Evolutionary conservation across 2,888 invertebrate species (phyloP), one percentile per base, ranked within the genome.

Genomic region (Drosophila quinaria): DNA sequence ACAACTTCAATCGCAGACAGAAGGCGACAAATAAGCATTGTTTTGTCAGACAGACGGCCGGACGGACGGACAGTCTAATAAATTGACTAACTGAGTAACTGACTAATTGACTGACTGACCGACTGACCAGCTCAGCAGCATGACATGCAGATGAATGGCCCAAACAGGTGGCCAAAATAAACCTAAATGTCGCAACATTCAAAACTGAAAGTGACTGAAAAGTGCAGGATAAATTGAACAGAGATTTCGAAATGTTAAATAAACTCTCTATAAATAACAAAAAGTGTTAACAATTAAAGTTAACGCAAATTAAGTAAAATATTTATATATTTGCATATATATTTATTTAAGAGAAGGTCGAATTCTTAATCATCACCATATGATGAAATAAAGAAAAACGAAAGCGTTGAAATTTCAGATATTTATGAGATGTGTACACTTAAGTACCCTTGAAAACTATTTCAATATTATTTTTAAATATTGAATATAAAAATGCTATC

Each of bases 21-120:
- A 22, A 47, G 69, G 70, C 70, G 75, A 74, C 71, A 75, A 83
- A 70, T 69, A 68, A 35, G 64, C 87, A 81, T 87, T 87, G 75
- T 71, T 54, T 80, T 62, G 61, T 17, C 54, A 39, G 49, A 47
- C 56, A 33, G 42, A 39, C 46, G 39, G 52, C 19, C 31, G 39
- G 52, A 29, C 31, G 2, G 8, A 29, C 29, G 2, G 25, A 60
- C 17, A 13, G 42, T 44, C 47, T 11, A 9, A 31, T 25, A 9
- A 37, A 54, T 52, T 29, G 51, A 13, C 46, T 15, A 44, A 37
- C 19, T 37, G 44, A 46, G 15, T 9, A 10, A 51, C 39, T 29
- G 41, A 31, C 37, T 13, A 17, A 56, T 25, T 55, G 59, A 31
- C 44, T 35, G 17, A 41, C 8, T 31, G 62, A 29, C 6, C 31